These are phyloP conservation scores for Dendrocincla tyrannina DNA, from an alignment of 2,797 vertebrate species.

Conservation along the genomic window DNA sequence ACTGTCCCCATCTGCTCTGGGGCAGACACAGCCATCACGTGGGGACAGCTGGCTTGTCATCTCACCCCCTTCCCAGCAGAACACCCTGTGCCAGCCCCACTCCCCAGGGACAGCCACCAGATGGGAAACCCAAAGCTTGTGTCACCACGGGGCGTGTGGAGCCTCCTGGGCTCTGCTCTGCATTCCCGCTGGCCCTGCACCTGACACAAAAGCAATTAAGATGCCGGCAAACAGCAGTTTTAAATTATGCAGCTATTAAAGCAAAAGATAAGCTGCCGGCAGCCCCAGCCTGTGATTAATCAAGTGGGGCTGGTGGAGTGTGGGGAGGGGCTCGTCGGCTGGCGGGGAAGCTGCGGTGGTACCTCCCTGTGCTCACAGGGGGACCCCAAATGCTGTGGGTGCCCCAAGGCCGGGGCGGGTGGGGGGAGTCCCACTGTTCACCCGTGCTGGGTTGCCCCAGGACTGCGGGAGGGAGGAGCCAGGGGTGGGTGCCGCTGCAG, in stretches of 20 bases:
- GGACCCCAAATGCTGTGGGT: background rate
- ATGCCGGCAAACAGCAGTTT: constrained; percentile 63
- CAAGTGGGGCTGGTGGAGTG: background rate
- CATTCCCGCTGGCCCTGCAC: constrained; percentile 57
- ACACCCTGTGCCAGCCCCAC: background rate
- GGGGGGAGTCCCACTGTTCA: fast-evolving
- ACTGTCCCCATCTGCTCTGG: background rate
- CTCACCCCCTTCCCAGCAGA: background rate
- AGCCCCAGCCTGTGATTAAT: constrained; percentile 75
- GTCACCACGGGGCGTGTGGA: fast-evolving
- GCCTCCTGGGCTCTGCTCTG: constrained; percentile 20
- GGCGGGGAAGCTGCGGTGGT: background rate
- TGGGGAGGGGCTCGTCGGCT: fast-evolving
- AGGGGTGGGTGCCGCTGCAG: background rate
- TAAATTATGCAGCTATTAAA: constrained; percentile 81
- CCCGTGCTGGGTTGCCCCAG: fast-evolving
- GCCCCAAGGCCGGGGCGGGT: background rate
- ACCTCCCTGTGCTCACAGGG: background rate
- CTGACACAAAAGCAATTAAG: constrained; percentile 79
- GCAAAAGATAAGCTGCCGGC: constrained; percentile 76
- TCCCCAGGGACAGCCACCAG: background rate
- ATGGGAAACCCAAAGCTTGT: background rate
- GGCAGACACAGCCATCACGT: background rate
- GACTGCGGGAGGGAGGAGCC: fast-evolving
- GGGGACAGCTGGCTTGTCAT: background rate